Base-by-base conservation (phyloP, 2,113 vertebrate genomes). In the Megatriorchis doriae region DNA sequence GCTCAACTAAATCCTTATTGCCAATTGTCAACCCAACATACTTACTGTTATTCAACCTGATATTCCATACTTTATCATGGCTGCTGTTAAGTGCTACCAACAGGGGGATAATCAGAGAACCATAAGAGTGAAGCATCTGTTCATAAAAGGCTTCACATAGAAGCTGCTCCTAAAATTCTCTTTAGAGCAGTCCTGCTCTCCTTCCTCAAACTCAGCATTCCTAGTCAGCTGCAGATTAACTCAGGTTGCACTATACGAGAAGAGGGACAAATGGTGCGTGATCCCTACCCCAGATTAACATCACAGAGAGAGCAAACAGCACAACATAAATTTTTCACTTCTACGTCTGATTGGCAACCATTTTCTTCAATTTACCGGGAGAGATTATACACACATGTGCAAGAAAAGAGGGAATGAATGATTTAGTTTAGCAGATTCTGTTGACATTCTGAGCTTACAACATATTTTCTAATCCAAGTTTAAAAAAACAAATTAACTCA, bases 161-260 rank as follows among this genome's bases (percentile, higher is more conserved):
- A 43, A 63, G 18, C 13, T 59, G 21, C 29, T 38, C 42, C 31
- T 32, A 26, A 85, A 71, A 59, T 34, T 67, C 14, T 22, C 38
- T 42, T 40, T 10, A 23, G 18, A 38, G 42, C 17, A 70, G 17
- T 8, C 40, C 18, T 73, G 29, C 47, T 36, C 45, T 78, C 63
- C 55, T 74, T 13, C 2, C 29, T 47, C 63, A 45, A 43, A 38
- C 0, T 1, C 59, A 55, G n/a, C 56, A 8, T 3, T 71, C 22
- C 26, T 73, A 87, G 27, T 1, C 40, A 63, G 40, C 58, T 78
- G 68, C 52, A 66, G 31, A 20, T 16, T 4, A 36, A 36, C 18
- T 7, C 27, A 43, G 52, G 29, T 3, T 70, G 55, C 17, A 6
- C 9, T n/a, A 18, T 1, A 3, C 0, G 3, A 59, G 6, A n/a